Percentiles rank a stretch among this genome's conserved stretches.
Conservation (phyloP, 2,113 vertebrate species). For the Eulemur macaco region DNA sequence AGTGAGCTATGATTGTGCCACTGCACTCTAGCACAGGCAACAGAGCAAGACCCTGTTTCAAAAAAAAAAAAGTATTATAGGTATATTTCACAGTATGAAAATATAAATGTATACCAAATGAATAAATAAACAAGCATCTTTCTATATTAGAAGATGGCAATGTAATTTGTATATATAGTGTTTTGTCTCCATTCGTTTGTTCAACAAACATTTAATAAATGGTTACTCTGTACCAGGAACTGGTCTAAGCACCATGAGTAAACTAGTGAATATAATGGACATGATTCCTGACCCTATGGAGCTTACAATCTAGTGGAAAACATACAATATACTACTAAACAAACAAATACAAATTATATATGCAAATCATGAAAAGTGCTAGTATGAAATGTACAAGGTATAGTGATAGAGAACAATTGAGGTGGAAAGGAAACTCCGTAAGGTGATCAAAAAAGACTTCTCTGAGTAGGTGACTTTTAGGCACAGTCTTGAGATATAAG, state of each 20-base stretch:
- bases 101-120: conserved; percentile 12
- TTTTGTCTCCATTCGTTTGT: conserved; percentile 19
- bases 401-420: neutral
- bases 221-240: neutral
- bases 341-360: neutral
- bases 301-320: neutral
- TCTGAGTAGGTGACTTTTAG: conserved; percentile 27
- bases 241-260: neutral
- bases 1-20: too few relatives aligned
- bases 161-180: conserved; percentile 12
- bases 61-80: neutral
- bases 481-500: neutral
- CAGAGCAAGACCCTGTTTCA: too few relatives aligned
- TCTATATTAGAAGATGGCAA: conserved; percentile 8
- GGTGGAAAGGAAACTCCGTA: neutral
- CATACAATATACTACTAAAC: neutral
- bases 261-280: conserved; percentile 26
- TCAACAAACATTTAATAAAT: neutral
- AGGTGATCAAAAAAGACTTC: conserved; percentile 18
- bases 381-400: neutral
- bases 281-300: neutral
- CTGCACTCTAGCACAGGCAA: too few relatives aligned
- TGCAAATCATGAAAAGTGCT: conserved; percentile 21
- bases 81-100: conserved; percentile 20
- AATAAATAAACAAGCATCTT: conserved; percentile 23